Evolutionary conservation across 92 coral and sea anemone genomes (phyloP).

Genomic region (Bergia puertoricense): DNA sequence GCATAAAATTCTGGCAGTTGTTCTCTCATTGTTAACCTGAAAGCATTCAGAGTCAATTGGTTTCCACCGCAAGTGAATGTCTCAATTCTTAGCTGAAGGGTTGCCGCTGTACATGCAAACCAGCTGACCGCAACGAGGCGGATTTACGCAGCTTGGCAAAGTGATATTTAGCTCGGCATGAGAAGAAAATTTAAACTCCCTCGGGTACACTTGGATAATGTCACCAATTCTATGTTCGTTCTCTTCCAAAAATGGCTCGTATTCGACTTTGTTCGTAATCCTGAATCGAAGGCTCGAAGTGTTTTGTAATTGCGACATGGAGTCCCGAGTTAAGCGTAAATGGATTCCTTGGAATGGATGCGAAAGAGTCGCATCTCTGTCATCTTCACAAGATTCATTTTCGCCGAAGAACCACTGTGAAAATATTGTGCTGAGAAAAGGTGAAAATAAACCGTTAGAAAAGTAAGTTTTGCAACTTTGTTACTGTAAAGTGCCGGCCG

Average conservation of each 20-base stretch:
- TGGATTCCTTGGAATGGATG: constrained; percentile 66
- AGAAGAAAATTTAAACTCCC: constrained; percentile 65
- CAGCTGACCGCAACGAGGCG: constrained; percentile 74
- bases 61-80: constrained; percentile 63
- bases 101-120: constrained; percentile 79
- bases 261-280: constrained; percentile 59
- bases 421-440: constrained; percentile 59
- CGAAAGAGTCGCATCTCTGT: constrained; percentile 16
- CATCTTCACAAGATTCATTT: constrained; percentile 36
- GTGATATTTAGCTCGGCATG: constrained; percentile 65
- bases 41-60: constrained; percentile 71
- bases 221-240: constrained; percentile 77
- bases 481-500: too few relatives aligned
- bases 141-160: constrained; percentile 71
- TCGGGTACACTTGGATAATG: constrained; percentile 77
- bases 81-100: constrained; percentile 47
- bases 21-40: constrained; percentile 59
- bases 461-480: background rate
- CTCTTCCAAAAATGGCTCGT: constrained; percentile 80
- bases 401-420: constrained; percentile 60
- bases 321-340: constrained; percentile 48
- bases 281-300: constrained; percentile 61
- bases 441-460: background rate
- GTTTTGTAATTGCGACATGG: constrained; percentile 29
- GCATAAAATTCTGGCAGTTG: constrained; percentile 72